These are phyloP conservation scores for Tokudaia tokunoshimensis DNA, from an alignment of 2,797 vertebrate species.

Conservation along the genomic window DNA sequence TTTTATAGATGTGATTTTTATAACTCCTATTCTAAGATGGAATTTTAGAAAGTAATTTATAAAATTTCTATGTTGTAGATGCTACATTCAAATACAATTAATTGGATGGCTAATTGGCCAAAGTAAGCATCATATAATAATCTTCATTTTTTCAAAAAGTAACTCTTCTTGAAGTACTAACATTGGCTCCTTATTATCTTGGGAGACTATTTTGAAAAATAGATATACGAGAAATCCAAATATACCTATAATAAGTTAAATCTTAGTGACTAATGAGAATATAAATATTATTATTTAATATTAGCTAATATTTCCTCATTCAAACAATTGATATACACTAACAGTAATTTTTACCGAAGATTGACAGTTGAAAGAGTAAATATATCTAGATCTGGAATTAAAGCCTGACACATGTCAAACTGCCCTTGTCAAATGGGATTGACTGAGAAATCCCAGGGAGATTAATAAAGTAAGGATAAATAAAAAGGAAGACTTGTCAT, in stretches of 20 bases:
- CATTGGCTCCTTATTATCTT: background rate
- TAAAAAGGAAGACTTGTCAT: background rate
- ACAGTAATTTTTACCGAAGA: background rate
- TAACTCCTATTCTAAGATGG: background rate
- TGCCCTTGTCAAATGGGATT: background rate
- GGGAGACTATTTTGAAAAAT: background rate
- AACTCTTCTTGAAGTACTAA: background rate
- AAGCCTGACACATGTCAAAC: background rate
- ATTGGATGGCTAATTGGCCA: too few relatives aligned
- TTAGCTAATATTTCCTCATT: background rate
- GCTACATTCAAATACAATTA: background rate
- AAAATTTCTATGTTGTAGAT: background rate
- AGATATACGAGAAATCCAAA: background rate
- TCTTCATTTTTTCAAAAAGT: background rate
- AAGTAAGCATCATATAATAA: background rate
- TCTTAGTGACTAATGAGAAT: background rate
- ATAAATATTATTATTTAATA: background rate
- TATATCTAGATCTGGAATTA: background rate
- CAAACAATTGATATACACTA: background rate
- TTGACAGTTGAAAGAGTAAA: background rate
- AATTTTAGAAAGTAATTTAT: background rate
- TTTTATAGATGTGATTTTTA: background rate
- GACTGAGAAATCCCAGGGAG: background rate
- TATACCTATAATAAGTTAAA: background rate
- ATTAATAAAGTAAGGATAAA: background rate